Percentiles rank a stretch among this genome's conserved stretches.
Evolutionary conservation across 2,797 vertebrate species (phyloP).

Genomic region (Echeneis naucrates): DNA sequence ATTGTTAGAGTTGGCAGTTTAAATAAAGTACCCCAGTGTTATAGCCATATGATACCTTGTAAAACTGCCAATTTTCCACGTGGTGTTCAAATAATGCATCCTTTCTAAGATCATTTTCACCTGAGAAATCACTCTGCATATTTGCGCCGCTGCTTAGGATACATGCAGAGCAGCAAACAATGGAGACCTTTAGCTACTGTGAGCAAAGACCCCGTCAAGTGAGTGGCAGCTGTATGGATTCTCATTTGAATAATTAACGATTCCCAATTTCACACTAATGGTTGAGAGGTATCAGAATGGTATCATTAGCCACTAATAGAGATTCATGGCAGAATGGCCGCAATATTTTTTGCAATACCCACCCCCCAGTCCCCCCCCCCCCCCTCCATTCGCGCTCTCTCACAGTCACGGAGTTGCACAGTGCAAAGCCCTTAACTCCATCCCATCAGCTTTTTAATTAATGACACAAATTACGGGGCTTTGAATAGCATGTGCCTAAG

Average conservation of each 20-base stretch:
- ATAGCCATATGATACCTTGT: background rate
- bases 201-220: constrained; percentile 50
- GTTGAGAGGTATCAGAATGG: constrained; percentile 82
- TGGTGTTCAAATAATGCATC: constrained; percentile 30
- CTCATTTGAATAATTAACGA: constrained; percentile 85
- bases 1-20: constrained; percentile 9
- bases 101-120: constrained; percentile 36
- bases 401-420: constrained; percentile 58
- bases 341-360: constrained; percentile 71
- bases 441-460: constrained; percentile 83
- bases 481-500: constrained; percentile 83
- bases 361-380: background rate
- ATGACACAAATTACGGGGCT: constrained; percentile 82
- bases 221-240: constrained; percentile 78
- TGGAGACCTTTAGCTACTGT: constrained; percentile 38
- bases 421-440: constrained; percentile 71
- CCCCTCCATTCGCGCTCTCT: constrained; percentile 12
- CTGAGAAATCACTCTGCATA: constrained; percentile 27
- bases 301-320: constrained; percentile 86
- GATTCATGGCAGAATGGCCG: constrained; percentile 82
- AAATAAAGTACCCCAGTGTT: constrained; percentile 4
- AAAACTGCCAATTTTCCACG: constrained; percentile 18
- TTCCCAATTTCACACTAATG: constrained; percentile 83
- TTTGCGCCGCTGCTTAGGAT: constrained; percentile 19
- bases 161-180: constrained; percentile 46